Base-by-base conservation (phyloP, 2,797 vertebrate genomes). In the Hyperoplus lanceolatus region DNA sequence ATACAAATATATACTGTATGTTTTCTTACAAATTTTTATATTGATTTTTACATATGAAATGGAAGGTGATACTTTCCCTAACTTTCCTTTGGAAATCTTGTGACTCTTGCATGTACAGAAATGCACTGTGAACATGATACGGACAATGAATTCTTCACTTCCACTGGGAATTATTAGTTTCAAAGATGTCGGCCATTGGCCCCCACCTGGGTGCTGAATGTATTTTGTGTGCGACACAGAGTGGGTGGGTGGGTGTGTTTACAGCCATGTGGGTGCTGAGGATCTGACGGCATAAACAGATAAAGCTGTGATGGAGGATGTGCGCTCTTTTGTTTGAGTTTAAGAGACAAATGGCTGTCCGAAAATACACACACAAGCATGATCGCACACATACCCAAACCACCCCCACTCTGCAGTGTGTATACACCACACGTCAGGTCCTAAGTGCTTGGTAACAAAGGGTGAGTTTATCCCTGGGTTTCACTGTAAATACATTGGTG, bases 371-470 rank as follows among this genome's bases (percentile, higher is more conserved):
- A 82, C 74, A 61, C 70, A 74, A 60, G 61, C 73, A 70, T 38
- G 58, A 38, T 56, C 64, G 53, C 69, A 56, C 68, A 68, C 79
- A 14, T 38, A 76, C 75, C 66, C 80, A 77, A 65, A 39, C 73
- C 57, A 66, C 68, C 66, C 71, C 76, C 77, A 61, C 76, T 81
- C 77, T 18, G 65, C 67, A 4, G 55, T 74, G 76, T 89, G 87
- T 92, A 84, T 92, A 92, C 84, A 84, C 67, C 78, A 88, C 66
- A 78, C 21, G 82, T 92, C 89, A 89, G 70, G 51, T 73, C 79
- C 78, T 87, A 91, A 93, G 92, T 93, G 90, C 90, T 87, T 42
- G 72, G 78, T 91, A 93, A 94, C 90, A 94, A 93, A 93, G 93
- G 80, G 76, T 74, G 79, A 83, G 89, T 93, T 95, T 90, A 92